Evolutionary conservation across 2,888 invertebrate genomes (phyloP).

Genomic region (Lamellibrachia columna): DNA sequence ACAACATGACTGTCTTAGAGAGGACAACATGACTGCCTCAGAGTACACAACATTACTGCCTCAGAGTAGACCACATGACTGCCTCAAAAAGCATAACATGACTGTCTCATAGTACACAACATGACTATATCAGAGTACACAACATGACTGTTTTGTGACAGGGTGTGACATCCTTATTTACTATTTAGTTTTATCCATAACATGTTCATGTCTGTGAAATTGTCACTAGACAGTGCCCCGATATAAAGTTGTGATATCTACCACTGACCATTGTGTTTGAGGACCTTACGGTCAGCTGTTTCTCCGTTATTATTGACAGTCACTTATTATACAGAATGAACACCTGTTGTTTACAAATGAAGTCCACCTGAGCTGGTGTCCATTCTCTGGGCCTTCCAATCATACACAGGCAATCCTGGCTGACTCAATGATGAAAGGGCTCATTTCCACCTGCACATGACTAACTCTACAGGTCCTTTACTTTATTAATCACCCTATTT

Average conservation of each 20-base stretch:
- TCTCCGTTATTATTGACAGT: not conserved
- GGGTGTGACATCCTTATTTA: too few relatives aligned
- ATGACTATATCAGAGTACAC: not conserved
- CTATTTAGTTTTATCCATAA: too few relatives aligned
- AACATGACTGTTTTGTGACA: too few relatives aligned
- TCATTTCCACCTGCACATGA: not conserved
- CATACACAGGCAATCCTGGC: not conserved
- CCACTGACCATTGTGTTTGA: not conserved
- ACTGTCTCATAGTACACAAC: not conserved
- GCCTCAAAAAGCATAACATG: not conserved
- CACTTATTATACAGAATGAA: not conserved
- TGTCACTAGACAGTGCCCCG: too few relatives aligned
- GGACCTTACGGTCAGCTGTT: not conserved
- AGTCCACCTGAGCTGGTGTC: not conserved
- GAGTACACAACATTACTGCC: too few relatives aligned
- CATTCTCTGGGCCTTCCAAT: not conserved
- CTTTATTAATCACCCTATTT: not conserved
- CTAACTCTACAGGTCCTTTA: not conserved
- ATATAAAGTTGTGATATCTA: not conserved
- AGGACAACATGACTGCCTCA: too few relatives aligned
- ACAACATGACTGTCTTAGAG: too few relatives aligned
- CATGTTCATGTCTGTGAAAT: too few relatives aligned
- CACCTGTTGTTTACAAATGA: not conserved
- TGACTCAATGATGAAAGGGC: not conserved
- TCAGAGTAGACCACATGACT: too few relatives aligned